phyloP scores from a whole-genome alignment of 2,113 vertebrate genomes.

The Lamprotornis superbus region DNA sequence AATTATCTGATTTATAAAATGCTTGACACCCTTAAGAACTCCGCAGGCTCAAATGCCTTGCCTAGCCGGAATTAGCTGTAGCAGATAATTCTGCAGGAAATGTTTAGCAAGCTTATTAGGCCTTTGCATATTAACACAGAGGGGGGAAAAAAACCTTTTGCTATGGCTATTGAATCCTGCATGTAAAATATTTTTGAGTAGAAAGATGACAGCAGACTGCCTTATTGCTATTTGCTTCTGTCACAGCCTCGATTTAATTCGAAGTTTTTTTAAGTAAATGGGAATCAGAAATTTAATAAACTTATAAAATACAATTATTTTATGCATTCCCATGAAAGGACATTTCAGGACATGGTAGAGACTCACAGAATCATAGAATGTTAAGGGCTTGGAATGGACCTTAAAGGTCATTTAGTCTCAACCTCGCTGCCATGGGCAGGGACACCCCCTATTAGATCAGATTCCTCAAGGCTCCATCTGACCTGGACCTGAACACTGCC shows the following conservation, averaged over 20 bases:
- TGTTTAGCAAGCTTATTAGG: conserved; percentile 28
- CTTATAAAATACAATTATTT: not conserved
- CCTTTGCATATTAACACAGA: not conserved
- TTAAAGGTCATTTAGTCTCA: not conserved
- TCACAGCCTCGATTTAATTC: not conserved
- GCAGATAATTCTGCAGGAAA: not conserved
- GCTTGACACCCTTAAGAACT: conserved; percentile 34
- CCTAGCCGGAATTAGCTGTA: not conserved
- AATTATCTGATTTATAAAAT: conserved; percentile 38
- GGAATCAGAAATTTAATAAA: not conserved
- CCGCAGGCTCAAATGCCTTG: not conserved
- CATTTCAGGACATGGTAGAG: not conserved
- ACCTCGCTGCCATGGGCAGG: not conserved
- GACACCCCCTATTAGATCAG: too few species aligned
- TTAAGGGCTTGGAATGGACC: not conserved
- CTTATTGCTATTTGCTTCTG: not conserved
- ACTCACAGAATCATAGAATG: not conserved
- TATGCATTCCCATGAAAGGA: not conserved
- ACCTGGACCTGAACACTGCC: not conserved
- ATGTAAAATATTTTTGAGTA: not conserved
- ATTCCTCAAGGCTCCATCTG: not conserved
- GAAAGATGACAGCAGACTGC: not conserved
- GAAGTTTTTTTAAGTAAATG: not conserved
- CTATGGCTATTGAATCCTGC: not conserved
- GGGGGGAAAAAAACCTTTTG: not conserved